These are phyloP conservation scores for Sebastes kiyomatsui DNA, from an alignment of 2,797 vertebrate species.

Conservation along the genomic window DNA sequence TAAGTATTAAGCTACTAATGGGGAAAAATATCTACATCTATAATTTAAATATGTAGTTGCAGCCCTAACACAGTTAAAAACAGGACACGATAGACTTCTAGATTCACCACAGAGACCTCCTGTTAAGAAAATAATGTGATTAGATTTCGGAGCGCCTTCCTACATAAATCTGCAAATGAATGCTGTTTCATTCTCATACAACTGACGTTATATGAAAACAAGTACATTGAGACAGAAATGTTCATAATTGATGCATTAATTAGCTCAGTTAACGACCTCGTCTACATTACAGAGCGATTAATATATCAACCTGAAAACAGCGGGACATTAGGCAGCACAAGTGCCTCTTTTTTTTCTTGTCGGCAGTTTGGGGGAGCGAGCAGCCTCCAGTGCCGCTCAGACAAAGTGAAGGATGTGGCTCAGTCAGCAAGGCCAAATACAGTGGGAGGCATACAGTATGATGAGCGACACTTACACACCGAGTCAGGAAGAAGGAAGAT, in stretches of 20 bases:
- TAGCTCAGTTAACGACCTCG: slow-evolving; percentile 26
- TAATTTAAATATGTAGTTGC: background rate
- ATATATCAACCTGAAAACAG: slow-evolving; percentile 18
- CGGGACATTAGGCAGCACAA: slow-evolving; percentile 9
- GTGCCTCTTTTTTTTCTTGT: background rate
- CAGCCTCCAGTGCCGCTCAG: background rate
- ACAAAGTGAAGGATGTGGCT: slow-evolving; percentile 50
- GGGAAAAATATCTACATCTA: background rate
- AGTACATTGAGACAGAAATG: background rate
- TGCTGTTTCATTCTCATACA: background rate
- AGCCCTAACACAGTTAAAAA: background rate
- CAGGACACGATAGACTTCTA: background rate
- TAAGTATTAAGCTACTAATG: background rate
- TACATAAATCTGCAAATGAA: background rate
- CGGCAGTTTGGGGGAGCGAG: slow-evolving; percentile 11
- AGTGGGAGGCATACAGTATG: slow-evolving; percentile 48
- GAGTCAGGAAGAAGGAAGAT: slow-evolving; percentile 30
- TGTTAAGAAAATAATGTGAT: background rate
- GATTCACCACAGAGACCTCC: background rate
- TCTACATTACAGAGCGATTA: slow-evolving; percentile 12
- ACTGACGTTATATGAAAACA: background rate
- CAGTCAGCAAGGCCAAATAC: slow-evolving; percentile 53
- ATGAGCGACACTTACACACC: slow-evolving; percentile 47
- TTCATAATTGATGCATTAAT: slow-evolving; percentile 39
- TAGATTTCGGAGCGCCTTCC: background rate